phyloP scores from a whole-genome alignment of 2,888 invertebrate genomes.

The Caenorhabditis angaria region DNA sequence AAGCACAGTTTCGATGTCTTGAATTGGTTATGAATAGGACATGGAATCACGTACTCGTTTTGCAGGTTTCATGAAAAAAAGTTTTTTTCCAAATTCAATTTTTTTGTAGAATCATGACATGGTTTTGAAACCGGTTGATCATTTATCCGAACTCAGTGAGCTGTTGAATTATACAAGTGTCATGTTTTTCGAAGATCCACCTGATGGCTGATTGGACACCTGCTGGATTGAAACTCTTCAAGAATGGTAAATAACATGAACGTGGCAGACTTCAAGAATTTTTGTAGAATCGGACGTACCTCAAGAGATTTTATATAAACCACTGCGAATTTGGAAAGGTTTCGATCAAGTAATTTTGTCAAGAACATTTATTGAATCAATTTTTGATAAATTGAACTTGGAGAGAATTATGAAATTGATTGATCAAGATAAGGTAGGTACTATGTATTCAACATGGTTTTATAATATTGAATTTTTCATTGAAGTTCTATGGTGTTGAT shows the following conservation, averaged over 20 bases:
- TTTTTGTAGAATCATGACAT: conserved; percentile 32
- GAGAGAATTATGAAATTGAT: conserved; percentile 7
- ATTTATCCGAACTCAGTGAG: conserved; percentile 32
- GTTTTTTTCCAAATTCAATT: not conserved
- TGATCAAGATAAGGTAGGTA: no score
- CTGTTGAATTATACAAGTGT: conserved; percentile 30
- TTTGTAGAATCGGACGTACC: conserved; percentile 29
- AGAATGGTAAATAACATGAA: conserved; percentile 12
- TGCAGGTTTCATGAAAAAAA: conserved; percentile 17
- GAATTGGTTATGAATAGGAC: conserved; percentile 15
- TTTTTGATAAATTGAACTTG: conserved; percentile 34
- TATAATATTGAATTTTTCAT: no score
- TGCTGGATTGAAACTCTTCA: conserved; percentile 33
- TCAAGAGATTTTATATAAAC: conserved; percentile 18
- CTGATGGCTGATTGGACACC: conserved; percentile 33
- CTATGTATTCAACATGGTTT: no score
- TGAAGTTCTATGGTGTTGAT: conserved; percentile 38
- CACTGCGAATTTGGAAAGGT: conserved; percentile 25
- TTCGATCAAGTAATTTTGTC: conserved; percentile 36
- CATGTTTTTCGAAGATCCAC: conserved; percentile 33
- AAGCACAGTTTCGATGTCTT: conserved; percentile 35
- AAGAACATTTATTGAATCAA: conserved; percentile 27
- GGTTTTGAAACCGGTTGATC: conserved; percentile 26
- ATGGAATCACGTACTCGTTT: conserved; percentile 31
- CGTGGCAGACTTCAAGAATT: no score